These are phyloP conservation scores for Tetragnatha versicolor DNA, from an alignment of 1,140 invertebrate species.

Conservation along the genomic window DNA sequence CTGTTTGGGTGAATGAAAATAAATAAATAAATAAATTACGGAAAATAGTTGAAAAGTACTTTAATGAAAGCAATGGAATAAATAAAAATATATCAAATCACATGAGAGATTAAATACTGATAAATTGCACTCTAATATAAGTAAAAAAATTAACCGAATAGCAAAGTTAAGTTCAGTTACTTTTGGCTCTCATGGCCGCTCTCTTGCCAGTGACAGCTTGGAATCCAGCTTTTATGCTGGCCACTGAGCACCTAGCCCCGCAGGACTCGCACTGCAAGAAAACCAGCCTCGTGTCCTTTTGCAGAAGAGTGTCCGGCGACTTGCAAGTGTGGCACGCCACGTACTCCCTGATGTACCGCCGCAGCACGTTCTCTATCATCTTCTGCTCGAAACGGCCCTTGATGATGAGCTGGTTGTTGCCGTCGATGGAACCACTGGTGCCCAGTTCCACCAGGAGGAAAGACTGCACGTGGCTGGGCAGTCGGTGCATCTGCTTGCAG, in stretches of 20 bases:
- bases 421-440: slow-evolving; percentile 76
- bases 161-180: slow-evolving; percentile 59
- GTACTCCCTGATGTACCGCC: slow-evolving; percentile 94
- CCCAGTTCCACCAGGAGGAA: slow-evolving; percentile 98
- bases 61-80: no score
- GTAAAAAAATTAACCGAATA: no score
- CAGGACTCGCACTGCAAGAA: slow-evolving; percentile 99
- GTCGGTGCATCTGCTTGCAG: slow-evolving; percentile 85
- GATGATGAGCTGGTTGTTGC: slow-evolving; percentile 96
- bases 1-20: no score
- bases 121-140: no score
- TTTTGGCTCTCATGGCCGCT: slow-evolving; percentile 96
- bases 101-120: no score
- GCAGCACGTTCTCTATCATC: slow-evolving; percentile 98
- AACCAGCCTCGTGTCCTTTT: slow-evolving; percentile 97
- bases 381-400: slow-evolving; percentile 99
- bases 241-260: slow-evolving; percentile 97
- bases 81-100: no score
- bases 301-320: slow-evolving; percentile 96
- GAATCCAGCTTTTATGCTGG: slow-evolving; percentile 99
- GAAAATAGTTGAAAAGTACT: no score
- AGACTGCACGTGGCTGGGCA: slow-evolving; percentile 97
- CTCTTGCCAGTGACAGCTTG: slow-evolving; percentile 97
- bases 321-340: slow-evolving; percentile 99
- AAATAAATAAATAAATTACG: no score